phyloP scores from a whole-genome alignment of 2,113 vertebrate species.

The Orycteropus afer region DNA sequence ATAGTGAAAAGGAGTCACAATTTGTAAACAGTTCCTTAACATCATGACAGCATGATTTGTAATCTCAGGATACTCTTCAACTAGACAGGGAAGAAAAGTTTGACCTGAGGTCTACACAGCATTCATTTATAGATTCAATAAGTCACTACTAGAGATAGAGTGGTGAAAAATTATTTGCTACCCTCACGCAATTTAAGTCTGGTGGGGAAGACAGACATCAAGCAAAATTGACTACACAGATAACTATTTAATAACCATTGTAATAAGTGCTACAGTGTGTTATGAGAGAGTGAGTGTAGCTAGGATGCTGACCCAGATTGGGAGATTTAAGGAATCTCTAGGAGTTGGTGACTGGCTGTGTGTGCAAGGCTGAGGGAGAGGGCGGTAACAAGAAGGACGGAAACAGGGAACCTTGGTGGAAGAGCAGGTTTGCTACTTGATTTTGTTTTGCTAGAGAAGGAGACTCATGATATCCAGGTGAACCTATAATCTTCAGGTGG shows the following conservation, averaged over 20 bases:
- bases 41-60: neutral
- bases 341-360: fast-evolving
- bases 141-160: neutral
- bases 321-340: neutral
- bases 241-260: slow-evolving; percentile 34
- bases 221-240: slow-evolving; percentile 20
- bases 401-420: neutral
- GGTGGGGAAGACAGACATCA: neutral
- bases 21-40: neutral
- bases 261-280: neutral
- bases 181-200: slow-evolving; percentile 26
- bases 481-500: fast-evolving
- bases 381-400: neutral
- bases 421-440: neutral
- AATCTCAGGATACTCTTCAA: neutral
- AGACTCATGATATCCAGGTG: neutral
- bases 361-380: too few relatives aligned
- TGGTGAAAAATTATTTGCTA: slow-evolving; percentile 14
- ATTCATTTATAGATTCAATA: slow-evolving; percentile 56
- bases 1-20: neutral
- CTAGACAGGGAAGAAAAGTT: slow-evolving; percentile 39
- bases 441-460: neutral
- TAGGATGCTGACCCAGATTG: neutral
- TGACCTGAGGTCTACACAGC: slow-evolving; percentile 28
- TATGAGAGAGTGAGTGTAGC: neutral